phyloP scores from a whole-genome alignment of 2,113 vertebrate species.

The Callopanchax toddi region DNA sequence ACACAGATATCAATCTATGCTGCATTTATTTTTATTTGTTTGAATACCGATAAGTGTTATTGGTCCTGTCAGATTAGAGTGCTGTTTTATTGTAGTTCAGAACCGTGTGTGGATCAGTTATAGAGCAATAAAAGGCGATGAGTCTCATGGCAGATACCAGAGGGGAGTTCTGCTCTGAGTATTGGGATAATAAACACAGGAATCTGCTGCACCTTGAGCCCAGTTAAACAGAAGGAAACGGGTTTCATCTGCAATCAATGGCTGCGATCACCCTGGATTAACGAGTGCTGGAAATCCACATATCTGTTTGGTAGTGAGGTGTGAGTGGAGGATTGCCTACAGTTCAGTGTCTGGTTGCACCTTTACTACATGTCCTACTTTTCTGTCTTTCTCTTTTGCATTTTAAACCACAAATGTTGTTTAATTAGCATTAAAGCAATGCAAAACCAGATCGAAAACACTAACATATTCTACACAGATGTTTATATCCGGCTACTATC shows the following conservation, averaged over 20 bases:
- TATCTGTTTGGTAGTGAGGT: constrained; percentile 17
- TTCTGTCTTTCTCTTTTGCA: neutral
- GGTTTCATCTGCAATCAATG: constrained; percentile 71
- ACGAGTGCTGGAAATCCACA: constrained; percentile 50
- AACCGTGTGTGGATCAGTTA: constrained; percentile 21
- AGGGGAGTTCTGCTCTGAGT: constrained; percentile 20
- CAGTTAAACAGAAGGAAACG: constrained; percentile 64
- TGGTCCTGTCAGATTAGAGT: constrained; percentile 16
- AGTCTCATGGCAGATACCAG: constrained; percentile 29
- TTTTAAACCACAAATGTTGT: too few relatives aligned
- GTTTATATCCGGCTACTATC: neutral
- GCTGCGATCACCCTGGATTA: constrained; percentile 67
- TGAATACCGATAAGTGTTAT: constrained; percentile 50
- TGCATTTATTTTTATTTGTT: constrained; percentile 56
- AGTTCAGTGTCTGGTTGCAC: neutral
- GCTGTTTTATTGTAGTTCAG: constrained; percentile 30
- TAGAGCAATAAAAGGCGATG: constrained; percentile 30
- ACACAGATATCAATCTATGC: constrained; percentile 39
- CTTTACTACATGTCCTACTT: neutral
- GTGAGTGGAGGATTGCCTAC: constrained; percentile 9
- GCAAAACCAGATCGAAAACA: neutral
- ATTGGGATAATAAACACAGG: constrained; percentile 61
- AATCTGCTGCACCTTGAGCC: constrained; percentile 52
- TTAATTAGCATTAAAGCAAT: too few relatives aligned
- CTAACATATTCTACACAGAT: neutral